Evolutionary conservation across 2,888 invertebrate genomes (phyloP).

Genomic region (Elegia similella): DNA sequence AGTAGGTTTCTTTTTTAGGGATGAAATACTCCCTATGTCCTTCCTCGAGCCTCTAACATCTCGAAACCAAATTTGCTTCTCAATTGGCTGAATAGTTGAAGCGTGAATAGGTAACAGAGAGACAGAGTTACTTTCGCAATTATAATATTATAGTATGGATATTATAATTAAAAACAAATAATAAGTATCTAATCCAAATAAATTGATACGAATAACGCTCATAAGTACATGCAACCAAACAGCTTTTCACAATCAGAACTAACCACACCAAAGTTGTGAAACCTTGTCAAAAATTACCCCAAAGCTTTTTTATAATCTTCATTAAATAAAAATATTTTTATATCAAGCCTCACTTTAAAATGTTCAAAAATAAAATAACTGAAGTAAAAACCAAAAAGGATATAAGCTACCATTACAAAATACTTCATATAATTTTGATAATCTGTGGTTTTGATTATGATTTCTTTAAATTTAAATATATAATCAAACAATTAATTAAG

Average conservation of each 20-base stretch:
- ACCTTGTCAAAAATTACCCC: constrained; percentile 44
- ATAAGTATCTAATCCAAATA: not conserved
- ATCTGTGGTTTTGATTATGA: constrained; percentile 61
- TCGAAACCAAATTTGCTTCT: too few species aligned
- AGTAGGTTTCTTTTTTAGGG: too few species aligned
- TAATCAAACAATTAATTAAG: constrained; percentile 32
- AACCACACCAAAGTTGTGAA: constrained; percentile 36
- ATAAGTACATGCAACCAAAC: not conserved
- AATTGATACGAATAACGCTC: not conserved
- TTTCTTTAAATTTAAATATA: constrained; percentile 36
- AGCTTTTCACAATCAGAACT: constrained; percentile 30
- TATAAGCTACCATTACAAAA: constrained; percentile 41
- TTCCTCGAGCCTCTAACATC: too few species aligned
- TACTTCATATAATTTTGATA: constrained; percentile 45
- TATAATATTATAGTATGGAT: too few species aligned
- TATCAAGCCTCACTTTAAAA: too few species aligned
- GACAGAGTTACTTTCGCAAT: too few species aligned
- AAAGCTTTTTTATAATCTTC: too few species aligned
- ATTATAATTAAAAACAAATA: too few species aligned
- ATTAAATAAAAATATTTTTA: too few species aligned
- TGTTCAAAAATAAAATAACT: constrained; percentile 30
- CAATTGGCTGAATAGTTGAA: too few species aligned
- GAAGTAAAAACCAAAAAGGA: constrained; percentile 24
- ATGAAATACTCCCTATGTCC: too few species aligned
- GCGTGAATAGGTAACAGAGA: too few species aligned